These are phyloP conservation scores for Cataglyphis rosenhaueri DNA, from an alignment of 2,888 invertebrate species.

Conservation along the genomic window DNA sequence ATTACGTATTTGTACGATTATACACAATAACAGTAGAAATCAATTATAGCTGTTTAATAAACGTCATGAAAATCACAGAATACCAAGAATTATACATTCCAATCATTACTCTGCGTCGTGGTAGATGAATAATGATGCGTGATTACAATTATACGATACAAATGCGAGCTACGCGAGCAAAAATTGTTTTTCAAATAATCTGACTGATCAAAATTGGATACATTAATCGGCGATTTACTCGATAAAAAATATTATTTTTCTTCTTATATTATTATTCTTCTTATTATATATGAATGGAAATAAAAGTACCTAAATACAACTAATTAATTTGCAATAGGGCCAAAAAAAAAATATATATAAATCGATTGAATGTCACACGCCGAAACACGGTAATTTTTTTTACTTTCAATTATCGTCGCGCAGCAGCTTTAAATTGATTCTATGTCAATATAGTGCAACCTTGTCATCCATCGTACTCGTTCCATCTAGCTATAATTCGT, in stretches of 20 bases:
- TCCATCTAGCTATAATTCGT: constrained; percentile 1
- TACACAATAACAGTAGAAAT: background rate
- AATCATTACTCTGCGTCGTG: background rate
- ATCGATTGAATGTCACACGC: background rate
- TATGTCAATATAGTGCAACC: constrained; percentile 16
- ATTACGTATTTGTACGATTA: background rate
- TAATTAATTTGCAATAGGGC: background rate
- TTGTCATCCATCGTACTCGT: background rate
- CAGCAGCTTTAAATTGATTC: constrained; percentile 26
- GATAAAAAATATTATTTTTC: background rate
- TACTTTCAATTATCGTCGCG: constrained; percentile 14
- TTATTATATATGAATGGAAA: background rate
- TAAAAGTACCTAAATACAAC: background rate
- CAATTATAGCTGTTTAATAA: background rate
- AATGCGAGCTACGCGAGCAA: background rate
- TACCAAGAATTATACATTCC: background rate
- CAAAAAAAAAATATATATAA: background rate
- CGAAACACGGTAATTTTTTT: constrained; percentile 3
- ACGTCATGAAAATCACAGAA: background rate
- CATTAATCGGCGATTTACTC: background rate
- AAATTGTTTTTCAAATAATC: constrained; percentile 1
- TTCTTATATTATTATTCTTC: background rate
- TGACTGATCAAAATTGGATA: background rate
- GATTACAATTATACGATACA: background rate
- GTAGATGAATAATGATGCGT: background rate